Conservation (phyloP, 53 echinoderm and acorn worm species). For the Holothuria scabra region DNA sequence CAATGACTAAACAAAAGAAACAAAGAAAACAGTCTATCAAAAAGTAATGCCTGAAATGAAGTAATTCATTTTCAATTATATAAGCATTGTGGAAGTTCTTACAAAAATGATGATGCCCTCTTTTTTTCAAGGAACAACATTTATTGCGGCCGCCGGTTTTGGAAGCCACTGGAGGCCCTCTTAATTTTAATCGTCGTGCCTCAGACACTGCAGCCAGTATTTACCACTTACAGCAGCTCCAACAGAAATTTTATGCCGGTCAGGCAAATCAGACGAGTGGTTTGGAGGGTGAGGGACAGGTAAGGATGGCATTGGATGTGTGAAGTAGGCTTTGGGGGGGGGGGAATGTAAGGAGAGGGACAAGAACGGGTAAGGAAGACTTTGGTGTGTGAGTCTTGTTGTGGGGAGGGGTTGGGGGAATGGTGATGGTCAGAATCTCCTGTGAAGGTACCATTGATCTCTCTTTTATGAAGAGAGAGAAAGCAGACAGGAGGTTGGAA, state of each 20-base stretch:
- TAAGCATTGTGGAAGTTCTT: too few relatives aligned
- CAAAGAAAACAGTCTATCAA: too few relatives aligned
- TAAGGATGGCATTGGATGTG: constrained; percentile 21
- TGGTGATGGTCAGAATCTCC: not conserved
- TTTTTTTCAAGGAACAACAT: constrained; percentile 79
- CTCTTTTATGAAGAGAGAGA: too few relatives aligned
- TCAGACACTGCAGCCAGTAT: constrained; percentile 94
- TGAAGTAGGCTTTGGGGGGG: not conserved
- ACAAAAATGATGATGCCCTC: too few relatives aligned
- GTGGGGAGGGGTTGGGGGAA: too few relatives aligned
- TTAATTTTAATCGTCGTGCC: constrained; percentile 75
- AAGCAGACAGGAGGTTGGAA: too few relatives aligned
- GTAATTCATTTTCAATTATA: too few relatives aligned
- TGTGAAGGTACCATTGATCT: too few relatives aligned
- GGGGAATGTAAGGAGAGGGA: not conserved
- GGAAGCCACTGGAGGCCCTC: constrained; percentile 87
- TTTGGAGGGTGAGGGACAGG: constrained; percentile 77
- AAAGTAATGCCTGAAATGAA: too few relatives aligned
- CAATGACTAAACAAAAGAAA: too few relatives aligned
- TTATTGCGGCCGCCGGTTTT: constrained; percentile 84
- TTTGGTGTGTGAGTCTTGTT: too few relatives aligned
- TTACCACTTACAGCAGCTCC: constrained; percentile 76
- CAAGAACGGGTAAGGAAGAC: too few relatives aligned
- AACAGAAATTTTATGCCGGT: constrained; percentile 67
- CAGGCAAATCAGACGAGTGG: constrained; percentile 79